Conservation (phyloP, 1,140 invertebrate genomes). For the Battus philenor region DNA sequence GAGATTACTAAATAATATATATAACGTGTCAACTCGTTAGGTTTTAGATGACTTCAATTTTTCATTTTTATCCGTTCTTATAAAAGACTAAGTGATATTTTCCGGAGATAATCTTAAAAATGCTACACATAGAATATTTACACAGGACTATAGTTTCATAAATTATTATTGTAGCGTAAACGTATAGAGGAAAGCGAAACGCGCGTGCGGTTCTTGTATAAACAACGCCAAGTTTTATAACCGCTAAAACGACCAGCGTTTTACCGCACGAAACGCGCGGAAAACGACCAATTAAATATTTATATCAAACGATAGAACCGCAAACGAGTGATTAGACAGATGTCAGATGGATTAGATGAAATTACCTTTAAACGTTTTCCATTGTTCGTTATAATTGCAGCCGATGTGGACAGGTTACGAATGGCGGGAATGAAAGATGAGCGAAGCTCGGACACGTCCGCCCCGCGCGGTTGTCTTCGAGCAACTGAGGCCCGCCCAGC, state of each 20-base stretch:
- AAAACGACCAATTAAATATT: conserved; percentile 6
- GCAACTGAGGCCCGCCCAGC: conserved; percentile 40
- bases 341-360: not conserved
- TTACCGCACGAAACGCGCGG: not conserved
- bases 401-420: conserved; percentile 20
- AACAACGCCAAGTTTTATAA: conserved; percentile 17
- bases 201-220: conserved; percentile 1
- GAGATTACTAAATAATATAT: too few relatives aligned
- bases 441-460: conserved; percentile 19
- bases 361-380: conserved; percentile 50
- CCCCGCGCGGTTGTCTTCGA: conserved; percentile 21
- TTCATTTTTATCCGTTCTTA: too few relatives aligned
- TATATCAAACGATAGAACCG: not conserved
- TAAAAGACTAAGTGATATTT: not conserved
- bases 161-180: conserved; percentile 19
- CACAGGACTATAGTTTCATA: too few relatives aligned
- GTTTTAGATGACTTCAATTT: not conserved
- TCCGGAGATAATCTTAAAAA: conserved; percentile 1
- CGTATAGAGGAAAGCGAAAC: conserved; percentile 9
- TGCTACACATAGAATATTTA: too few relatives aligned
- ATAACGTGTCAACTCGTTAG: too few relatives aligned
- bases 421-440: conserved; percentile 29
- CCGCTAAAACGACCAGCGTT: conserved; percentile 12
- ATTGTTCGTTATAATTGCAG: conserved; percentile 42
- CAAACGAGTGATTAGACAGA: not conserved